Evolutionary conservation across 2,113 vertebrate genomes (phyloP).

Genomic region (Galbula dea): DNA sequence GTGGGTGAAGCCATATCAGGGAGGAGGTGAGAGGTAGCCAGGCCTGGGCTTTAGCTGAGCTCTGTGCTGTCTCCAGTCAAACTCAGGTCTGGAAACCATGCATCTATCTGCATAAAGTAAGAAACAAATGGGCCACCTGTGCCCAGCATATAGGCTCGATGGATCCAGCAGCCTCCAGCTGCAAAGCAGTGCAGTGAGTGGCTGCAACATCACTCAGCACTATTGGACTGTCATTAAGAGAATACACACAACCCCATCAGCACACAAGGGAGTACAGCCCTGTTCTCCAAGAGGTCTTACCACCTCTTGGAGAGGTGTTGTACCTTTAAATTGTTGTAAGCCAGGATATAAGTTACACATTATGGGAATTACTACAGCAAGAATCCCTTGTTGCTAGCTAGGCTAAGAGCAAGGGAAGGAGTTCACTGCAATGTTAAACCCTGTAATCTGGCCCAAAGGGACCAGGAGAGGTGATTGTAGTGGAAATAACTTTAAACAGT

Average conservation of each 20-base stretch:
- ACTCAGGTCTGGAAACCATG: not conserved
- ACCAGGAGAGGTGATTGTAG: not conserved
- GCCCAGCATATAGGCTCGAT: fast-evolving
- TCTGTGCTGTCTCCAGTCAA: not conserved
- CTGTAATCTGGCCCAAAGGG: not conserved
- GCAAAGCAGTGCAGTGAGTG: not conserved
- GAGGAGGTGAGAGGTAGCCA: not conserved
- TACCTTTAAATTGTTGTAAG: not conserved
- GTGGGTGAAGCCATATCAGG: not conserved
- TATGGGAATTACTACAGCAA: not conserved
- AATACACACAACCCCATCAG: not conserved
- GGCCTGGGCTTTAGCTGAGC: not conserved
- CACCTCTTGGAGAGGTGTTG: not conserved
- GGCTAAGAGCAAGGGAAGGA: not conserved
- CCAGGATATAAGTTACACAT: not conserved
- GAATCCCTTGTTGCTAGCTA: not conserved
- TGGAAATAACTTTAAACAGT: not conserved
- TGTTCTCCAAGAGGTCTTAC: not conserved
- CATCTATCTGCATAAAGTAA: fast-evolving
- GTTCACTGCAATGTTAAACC: not conserved
- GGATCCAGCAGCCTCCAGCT: not conserved
- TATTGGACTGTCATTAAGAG: not conserved
- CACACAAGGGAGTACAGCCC: not conserved
- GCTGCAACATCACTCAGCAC: not conserved
- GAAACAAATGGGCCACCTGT: not conserved